phyloP scores from a whole-genome alignment of 2,113 vertebrate genomes.

The Mungos mungo region DNA sequence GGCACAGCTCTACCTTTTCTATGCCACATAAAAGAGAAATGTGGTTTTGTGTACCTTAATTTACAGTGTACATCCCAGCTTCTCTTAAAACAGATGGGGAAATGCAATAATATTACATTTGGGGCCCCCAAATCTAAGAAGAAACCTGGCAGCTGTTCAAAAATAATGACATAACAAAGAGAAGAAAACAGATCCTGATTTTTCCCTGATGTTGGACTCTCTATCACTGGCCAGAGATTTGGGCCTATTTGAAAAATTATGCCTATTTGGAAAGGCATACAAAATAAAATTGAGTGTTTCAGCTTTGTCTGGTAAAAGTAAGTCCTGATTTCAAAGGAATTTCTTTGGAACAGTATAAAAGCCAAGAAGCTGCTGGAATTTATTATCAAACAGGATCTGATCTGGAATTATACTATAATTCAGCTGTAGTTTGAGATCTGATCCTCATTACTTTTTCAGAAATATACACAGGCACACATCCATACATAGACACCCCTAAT shows the following conservation, averaged over 20 bases:
- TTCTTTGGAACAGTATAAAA: conserved; percentile 45
- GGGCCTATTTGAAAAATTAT: conserved; percentile 41
- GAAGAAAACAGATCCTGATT: conserved; percentile 42
- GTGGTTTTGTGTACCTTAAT: conserved; percentile 45
- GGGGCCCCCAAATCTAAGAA: not conserved
- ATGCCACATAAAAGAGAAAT: conserved; percentile 47
- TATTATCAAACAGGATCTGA: conserved; percentile 39
- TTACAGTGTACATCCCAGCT: conserved; percentile 19
- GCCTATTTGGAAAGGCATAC: conserved; percentile 47
- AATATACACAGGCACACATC: not conserved
- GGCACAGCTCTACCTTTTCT: not conserved
- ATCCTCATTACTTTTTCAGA: conserved; percentile 56
- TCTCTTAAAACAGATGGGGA: conserved; percentile 53
- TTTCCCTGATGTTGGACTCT: conserved; percentile 36
- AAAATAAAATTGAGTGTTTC: conserved; percentile 39
- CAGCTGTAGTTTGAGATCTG: not conserved
- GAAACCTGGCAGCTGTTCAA: conserved; percentile 27
- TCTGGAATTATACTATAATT: conserved; percentile 38
- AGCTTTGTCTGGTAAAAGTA: conserved; percentile 7
- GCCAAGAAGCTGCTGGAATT: conserved; percentile 53
- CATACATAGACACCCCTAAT: not conserved
- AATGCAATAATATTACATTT: conserved; percentile 41
- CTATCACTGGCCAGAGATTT: conserved; percentile 41
- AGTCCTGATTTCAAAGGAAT: conserved; percentile 53
- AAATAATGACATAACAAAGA: conserved; percentile 62